Base-by-base conservation (phyloP, 2,113 vertebrate genomes). In the Plecotus auritus region DNA sequence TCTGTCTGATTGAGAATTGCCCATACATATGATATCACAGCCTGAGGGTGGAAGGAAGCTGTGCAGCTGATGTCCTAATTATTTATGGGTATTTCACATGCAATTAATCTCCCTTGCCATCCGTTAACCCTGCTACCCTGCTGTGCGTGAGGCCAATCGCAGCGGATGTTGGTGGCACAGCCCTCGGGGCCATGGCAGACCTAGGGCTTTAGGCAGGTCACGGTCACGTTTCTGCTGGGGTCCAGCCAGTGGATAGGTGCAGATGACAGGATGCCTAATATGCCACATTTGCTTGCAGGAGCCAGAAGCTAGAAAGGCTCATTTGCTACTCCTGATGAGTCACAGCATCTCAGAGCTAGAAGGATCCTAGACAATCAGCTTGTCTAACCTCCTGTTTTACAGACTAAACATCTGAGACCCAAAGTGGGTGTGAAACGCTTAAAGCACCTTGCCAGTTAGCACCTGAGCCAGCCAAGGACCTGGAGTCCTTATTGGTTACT, bases 81-180 rank as follows among this genome's bases (percentile, higher is more conserved):
- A 95, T 80, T 95, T 74, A 77, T 28, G 88, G 72, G 35, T 28
- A 67, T 91, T 92, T 93, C 89, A 42, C 69, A 61, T 35, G 85
- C 22, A 76, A 1, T 97, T 93, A 86, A 37, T 93, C 93, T 94
- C 95, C 23, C 51, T 76, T 37, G 56, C 90, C 12, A 4, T 67
- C 72, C 13, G 37, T 93, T 88, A 94, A 88, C 85, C 54, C 37
- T 32, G 14, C 61, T 9, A 17, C 13, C 59, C 18, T 0, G 16
- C 77, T 10, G 42, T 49, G 47, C 0, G 0, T 16, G 90, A 92
- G 83, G 73, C 73, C 45, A 14, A 2, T 61, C 26, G n/a, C 81
- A 80, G 54, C 82, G 37, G 85, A 86, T 86, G 91, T 32, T 85
- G 64, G 40, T 16, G 17, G 51, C 5, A 1, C 37, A 30, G 51